These are phyloP conservation scores for Baccha elongata DNA, from an alignment of 2,888 invertebrate species.

Conservation along the genomic window DNA sequence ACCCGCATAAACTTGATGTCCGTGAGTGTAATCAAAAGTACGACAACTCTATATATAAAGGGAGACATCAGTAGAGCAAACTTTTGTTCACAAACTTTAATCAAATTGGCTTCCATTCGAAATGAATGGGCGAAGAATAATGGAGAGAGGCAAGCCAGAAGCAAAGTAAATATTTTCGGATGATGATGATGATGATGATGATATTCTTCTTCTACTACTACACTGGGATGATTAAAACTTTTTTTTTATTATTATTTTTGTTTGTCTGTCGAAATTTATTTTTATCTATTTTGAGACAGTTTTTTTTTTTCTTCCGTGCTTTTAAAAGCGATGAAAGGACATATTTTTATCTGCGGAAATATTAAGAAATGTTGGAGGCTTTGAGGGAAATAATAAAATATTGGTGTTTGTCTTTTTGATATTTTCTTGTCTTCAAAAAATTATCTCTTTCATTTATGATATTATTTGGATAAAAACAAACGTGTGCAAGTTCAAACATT, in stretches of 20 bases:
- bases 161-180: conserved; percentile 59
- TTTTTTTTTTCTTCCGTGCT: not conserved
- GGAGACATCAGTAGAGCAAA: conserved; percentile 11
- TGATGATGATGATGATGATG: conserved; percentile 30
- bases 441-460: not conserved
- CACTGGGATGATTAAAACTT: conserved; percentile 52
- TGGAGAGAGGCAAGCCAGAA: not conserved
- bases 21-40: conserved; percentile 65
- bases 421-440: conserved; percentile 8
- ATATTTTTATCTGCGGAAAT: not conserved
- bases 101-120: conserved; percentile 62
- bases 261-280: conserved; percentile 49
- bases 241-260: conserved; percentile 34
- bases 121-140: conserved; percentile 14
- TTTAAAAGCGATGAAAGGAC: conserved; percentile 14
- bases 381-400: not conserved
- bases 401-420: conserved; percentile 11
- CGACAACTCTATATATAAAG: not conserved
- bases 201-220: conserved; percentile 16
- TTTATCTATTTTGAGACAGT: conserved; percentile 20
- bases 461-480: not conserved
- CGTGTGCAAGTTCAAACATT: not conserved
- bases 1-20: conserved; percentile 60
- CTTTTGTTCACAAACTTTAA: conserved; percentile 69
- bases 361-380: conserved; percentile 1